These are phyloP conservation scores for Gryllus bimaculatus DNA, from an alignment of 1,140 invertebrate species.

Conservation along the genomic window DNA sequence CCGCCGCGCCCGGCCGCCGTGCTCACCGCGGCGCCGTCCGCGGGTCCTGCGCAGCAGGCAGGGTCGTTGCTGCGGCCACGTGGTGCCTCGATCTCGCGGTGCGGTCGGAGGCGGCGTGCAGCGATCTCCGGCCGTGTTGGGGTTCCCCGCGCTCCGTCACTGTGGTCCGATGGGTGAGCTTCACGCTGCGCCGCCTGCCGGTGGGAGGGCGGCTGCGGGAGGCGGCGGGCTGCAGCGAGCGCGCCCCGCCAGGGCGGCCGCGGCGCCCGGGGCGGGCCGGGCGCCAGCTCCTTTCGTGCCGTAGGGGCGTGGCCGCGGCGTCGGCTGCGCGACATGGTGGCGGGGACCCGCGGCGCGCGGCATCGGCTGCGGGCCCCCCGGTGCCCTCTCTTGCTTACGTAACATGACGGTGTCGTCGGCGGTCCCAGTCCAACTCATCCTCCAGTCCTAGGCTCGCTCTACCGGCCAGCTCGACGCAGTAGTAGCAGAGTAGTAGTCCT, in stretches of 20 bases:
- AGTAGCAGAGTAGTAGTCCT: background rate
- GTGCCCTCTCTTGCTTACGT: background rate
- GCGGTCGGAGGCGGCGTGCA: conserved; percentile 31
- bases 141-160: conserved; percentile 16
- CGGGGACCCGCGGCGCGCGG: too few species aligned
- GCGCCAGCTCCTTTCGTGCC: background rate
- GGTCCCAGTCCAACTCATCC: conserved; percentile 11
- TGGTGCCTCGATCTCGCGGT: conserved; percentile 33
- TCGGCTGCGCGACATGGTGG: too few species aligned
- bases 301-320: too few species aligned
- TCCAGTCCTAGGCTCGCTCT: background rate
- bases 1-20: conserved; percentile 24
- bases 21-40: too few species aligned
- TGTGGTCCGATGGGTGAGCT: background rate
- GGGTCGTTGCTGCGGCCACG: conserved; percentile 24
- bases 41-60: background rate
- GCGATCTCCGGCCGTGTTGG: conserved; percentile 28
- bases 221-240: too few species aligned
- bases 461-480: background rate
- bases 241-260: too few species aligned
- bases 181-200: too few species aligned
- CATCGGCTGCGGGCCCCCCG: background rate
- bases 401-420: conserved; percentile 6
- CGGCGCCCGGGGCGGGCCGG: too few species aligned
- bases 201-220: too few species aligned